Conservation (phyloP, 2,888 invertebrate species). For the Chrysina gloriosa region DNA sequence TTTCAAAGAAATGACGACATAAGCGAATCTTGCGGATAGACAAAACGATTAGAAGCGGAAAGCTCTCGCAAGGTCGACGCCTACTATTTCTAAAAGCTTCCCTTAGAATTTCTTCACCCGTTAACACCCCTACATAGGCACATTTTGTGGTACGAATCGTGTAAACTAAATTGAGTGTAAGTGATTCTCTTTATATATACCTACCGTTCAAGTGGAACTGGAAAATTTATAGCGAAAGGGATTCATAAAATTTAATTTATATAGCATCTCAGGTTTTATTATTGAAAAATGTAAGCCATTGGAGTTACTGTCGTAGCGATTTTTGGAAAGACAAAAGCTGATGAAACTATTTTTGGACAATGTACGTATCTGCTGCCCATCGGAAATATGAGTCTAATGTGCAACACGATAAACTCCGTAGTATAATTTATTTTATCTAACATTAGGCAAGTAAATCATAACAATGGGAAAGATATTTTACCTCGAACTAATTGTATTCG, state of each 20-base stretch:
- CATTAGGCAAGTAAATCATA: too few relatives aligned
- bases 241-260: slow-evolving; percentile 28
- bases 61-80: slow-evolving; percentile 32
- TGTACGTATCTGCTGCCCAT: too few relatives aligned
- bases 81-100: slow-evolving; percentile 36
- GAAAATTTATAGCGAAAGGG: slow-evolving; percentile 17
- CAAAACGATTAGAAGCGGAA: slow-evolving; percentile 33
- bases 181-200: slow-evolving; percentile 33
- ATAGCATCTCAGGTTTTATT: too few relatives aligned
- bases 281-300: too few relatives aligned
- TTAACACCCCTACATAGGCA: slow-evolving; percentile 26
- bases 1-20: slow-evolving; percentile 31
- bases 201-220: slow-evolving; percentile 24
- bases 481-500: too few relatives aligned
- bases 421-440: too few relatives aligned
- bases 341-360: too few relatives aligned
- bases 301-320: too few relatives aligned
- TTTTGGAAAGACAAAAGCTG: too few relatives aligned
- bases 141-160: slow-evolving; percentile 29
- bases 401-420: too few relatives aligned
- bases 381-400: too few relatives aligned
- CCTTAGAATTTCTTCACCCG: slow-evolving; percentile 30
- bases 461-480: too few relatives aligned
- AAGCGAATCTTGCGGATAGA: slow-evolving; percentile 32
- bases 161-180: slow-evolving; percentile 37